Percentiles rank a stretch among this genome's conserved stretches.
Evolutionary conservation across 2,888 invertebrate species (phyloP).

Genomic region (Caradrina kadenii): DNA sequence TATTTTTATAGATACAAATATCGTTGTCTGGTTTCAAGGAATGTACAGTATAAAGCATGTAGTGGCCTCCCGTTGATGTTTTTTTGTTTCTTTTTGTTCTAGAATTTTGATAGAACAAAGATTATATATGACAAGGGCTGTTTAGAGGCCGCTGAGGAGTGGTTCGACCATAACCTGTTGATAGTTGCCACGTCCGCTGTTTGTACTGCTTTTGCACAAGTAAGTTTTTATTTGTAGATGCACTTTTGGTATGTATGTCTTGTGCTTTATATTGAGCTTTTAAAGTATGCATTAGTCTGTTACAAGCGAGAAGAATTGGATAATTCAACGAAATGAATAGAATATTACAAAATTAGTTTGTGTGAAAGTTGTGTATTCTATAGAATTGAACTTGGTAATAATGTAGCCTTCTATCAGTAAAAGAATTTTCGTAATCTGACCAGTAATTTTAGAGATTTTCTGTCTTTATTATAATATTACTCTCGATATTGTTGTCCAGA

Average conservation of each 20-base stretch:
- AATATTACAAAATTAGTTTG: too few species aligned
- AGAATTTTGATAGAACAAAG: slow-evolving; percentile 95
- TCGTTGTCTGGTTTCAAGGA: not conserved
- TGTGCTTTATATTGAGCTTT: slow-evolving; percentile 16
- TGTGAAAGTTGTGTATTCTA: too few species aligned
- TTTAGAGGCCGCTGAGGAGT: slow-evolving; percentile 97
- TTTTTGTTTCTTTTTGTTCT: slow-evolving; percentile 85
- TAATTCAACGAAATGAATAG: too few species aligned
- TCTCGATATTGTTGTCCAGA: too few species aligned
- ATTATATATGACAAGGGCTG: slow-evolving; percentile 98
- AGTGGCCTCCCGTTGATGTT: slow-evolving; percentile 62
- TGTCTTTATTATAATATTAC: too few species aligned
- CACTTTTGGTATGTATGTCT: slow-evolving; percentile 61
- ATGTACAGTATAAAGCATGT: slow-evolving; percentile 32
- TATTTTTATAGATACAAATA: too few species aligned
- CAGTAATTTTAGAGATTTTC: too few species aligned
- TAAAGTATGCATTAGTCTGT: slow-evolving; percentile 9
- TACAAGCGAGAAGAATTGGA: not conserved
- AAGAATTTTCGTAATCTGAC: too few species aligned
- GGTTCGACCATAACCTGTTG: slow-evolving; percentile 98
- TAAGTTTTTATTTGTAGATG: slow-evolving; percentile 89
- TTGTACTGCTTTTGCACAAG: slow-evolving; percentile 98
- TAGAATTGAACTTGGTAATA: too few species aligned
- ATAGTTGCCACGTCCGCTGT: slow-evolving; percentile 97
- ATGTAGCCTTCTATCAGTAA: too few species aligned